Evolutionary conservation across 2,797 vertebrate species (phyloP).

Genomic region (Acanthurus tractus): DNA sequence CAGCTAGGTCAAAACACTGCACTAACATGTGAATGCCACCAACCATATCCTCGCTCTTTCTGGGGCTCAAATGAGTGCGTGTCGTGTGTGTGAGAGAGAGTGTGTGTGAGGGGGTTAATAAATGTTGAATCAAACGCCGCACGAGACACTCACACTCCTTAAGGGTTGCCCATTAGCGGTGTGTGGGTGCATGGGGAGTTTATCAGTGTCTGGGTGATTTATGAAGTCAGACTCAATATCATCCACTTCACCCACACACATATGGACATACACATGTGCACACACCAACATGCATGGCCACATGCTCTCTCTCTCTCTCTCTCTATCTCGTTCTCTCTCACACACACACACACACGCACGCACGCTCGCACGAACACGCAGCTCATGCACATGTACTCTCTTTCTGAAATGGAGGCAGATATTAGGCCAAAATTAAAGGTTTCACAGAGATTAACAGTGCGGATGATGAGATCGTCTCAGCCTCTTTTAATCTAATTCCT

Average conservation of each 20-base stretch:
- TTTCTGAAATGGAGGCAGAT: conserved; percentile 73
- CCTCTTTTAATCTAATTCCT: conserved; percentile 78
- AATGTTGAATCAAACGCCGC: conserved; percentile 87
- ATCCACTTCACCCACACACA: conserved; percentile 87
- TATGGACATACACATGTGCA: conserved; percentile 84
- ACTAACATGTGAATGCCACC: conserved; percentile 70
- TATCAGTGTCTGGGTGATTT: conserved; percentile 88
- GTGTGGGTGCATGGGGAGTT: conserved; percentile 87
- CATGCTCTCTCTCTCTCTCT: conserved; percentile 57
- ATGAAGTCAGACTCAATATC: conserved; percentile 88
- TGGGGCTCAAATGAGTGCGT: conserved; percentile 80
- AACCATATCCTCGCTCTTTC: conserved; percentile 74
- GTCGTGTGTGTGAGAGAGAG: conserved; percentile 50
- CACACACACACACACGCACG: neutral
- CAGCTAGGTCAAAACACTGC: conserved; percentile 74
- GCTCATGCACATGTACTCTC: conserved; percentile 38
- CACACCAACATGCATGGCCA: conserved; percentile 74
- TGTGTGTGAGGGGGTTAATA: conserved; percentile 84
- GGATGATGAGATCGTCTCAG: conserved; percentile 80
- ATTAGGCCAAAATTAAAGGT: conserved; percentile 83
- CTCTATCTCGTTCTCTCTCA: conserved; percentile 20
- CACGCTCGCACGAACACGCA: conserved; percentile 6
- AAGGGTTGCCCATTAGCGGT: conserved; percentile 87
- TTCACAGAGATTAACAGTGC: conserved; percentile 81
- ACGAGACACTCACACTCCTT: conserved; percentile 88